Evolutionary conservation across 2,797 vertebrate species (phyloP).

Genomic region (Halcyon badia): DNA sequence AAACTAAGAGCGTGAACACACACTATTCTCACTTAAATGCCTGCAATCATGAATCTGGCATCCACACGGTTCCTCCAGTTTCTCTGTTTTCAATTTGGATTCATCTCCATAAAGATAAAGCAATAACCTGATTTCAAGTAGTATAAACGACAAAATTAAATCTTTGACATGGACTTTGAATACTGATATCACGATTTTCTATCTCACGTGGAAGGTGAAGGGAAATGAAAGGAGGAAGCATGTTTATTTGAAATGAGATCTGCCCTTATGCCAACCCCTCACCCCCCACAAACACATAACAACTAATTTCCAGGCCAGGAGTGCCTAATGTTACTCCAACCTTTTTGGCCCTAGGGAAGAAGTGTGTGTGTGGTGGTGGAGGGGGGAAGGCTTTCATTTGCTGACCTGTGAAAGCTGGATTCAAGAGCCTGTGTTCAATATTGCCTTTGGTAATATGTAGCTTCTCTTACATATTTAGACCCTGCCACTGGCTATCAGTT

Average conservation of each 20-base stretch:
- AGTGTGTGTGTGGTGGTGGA: background rate
- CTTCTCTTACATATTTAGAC: background rate
- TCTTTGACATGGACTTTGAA: slow-evolving; percentile 21
- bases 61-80: background rate
- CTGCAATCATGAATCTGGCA: slow-evolving; percentile 5
- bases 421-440: background rate
- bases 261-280: background rate
- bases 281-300: background rate
- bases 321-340: background rate
- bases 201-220: slow-evolving; percentile 7
- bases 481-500: slow-evolving; percentile 36
- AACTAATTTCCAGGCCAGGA: slow-evolving; percentile 35
- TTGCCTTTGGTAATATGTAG: background rate
- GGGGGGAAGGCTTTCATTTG: background rate
- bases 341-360: background rate
- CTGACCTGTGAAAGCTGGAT: background rate
- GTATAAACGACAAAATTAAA: slow-evolving; percentile 64
- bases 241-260: slow-evolving; percentile 50
- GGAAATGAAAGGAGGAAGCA: slow-evolving; percentile 60
- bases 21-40: background rate
- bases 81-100: slow-evolving; percentile 74
- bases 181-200: slow-evolving; percentile 9
- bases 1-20: background rate
- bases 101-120: slow-evolving; percentile 64
- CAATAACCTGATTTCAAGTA: slow-evolving; percentile 57